phyloP scores from a whole-genome alignment of 2,113 vertebrate species.

The Cochlearius cochlearius region DNA sequence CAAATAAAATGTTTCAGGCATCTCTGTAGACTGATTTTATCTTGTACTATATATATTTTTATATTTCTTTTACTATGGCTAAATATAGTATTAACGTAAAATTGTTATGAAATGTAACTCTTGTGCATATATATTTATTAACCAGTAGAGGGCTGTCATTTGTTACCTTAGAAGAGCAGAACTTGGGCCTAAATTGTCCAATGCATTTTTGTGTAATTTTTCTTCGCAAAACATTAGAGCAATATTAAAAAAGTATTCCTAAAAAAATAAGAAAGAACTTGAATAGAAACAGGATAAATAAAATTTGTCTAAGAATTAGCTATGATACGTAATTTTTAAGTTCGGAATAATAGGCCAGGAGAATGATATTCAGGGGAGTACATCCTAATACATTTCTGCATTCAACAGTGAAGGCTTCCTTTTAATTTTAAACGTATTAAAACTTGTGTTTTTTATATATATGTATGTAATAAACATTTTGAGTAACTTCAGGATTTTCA shows the following conservation, averaged over 20 bases:
- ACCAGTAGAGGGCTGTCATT: slow-evolving; percentile 37
- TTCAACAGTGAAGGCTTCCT: neutral
- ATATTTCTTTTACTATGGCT: neutral
- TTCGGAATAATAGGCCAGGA: neutral
- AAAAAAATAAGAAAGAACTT: neutral
- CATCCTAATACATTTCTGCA: neutral
- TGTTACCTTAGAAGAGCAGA: neutral
- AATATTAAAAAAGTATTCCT: neutral
- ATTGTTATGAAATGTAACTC: neutral
- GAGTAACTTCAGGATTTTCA: neutral
- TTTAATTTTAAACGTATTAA: neutral
- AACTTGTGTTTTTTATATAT: neutral
- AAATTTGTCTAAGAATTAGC: neutral
- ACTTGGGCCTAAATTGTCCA: neutral
- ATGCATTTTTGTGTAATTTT: neutral
- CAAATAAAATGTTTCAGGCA: neutral
- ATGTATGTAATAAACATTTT: neutral
- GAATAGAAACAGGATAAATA: neutral
- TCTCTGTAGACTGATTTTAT: neutral
- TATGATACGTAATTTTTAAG: neutral
- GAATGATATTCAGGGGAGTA: neutral
- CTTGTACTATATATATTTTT: neutral
- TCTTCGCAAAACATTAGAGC: neutral
- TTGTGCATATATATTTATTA: neutral
- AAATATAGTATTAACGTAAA: neutral